Evolutionary conservation across 2,888 invertebrate genomes (phyloP), one percentile per base, ranked within the genome.

Genomic region (Nymphalis c-album): DNA sequence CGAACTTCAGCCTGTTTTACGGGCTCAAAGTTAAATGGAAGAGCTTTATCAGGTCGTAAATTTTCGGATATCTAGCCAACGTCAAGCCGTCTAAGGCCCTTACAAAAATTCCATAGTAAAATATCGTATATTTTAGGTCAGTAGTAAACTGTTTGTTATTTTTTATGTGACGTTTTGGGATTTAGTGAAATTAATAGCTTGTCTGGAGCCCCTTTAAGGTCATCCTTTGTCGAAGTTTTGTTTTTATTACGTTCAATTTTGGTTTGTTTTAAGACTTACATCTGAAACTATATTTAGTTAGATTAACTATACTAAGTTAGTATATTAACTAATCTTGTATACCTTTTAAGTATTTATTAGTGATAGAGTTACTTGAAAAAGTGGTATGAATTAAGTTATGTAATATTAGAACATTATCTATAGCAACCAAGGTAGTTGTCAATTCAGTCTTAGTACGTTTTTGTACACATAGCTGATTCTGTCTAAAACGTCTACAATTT

Each of bases 11-110:
- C 81, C 80, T 80, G 77, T 82, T 80, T 75, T 75, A 74, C 76
- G 76, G 74, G 88, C 73, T 85, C 89, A 72, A 75, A 71, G 73
- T 75, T 78, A 71, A 74, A 79, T 84, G 88, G 90, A 76, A 75
- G 77, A 76, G 84, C 83, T 87, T 88, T 89, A 90, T 91, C 90
- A 86, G 87, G 83, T 84, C 87, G 85, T 91, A 91, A 91, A 90
- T 91, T 88, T 81, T 80, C 80, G 81, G 83, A 81, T 89, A 89
- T 87, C 88, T 86, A 81, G 84, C 80, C 78, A 82, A 86, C 84
- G 86, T 88, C 86, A 79, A 84, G 84, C 80, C 82, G 82, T 83
- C 81, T 78, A 81, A 84, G 81, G 82, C 80, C 80, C 76, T 80
- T 81, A 82, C 80, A 84, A 85, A 86, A 85, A 85, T 85, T 85